Evolutionary conservation across 2,113 vertebrate species (phyloP).

Genomic region (Colistium nudipinnis): DNA sequence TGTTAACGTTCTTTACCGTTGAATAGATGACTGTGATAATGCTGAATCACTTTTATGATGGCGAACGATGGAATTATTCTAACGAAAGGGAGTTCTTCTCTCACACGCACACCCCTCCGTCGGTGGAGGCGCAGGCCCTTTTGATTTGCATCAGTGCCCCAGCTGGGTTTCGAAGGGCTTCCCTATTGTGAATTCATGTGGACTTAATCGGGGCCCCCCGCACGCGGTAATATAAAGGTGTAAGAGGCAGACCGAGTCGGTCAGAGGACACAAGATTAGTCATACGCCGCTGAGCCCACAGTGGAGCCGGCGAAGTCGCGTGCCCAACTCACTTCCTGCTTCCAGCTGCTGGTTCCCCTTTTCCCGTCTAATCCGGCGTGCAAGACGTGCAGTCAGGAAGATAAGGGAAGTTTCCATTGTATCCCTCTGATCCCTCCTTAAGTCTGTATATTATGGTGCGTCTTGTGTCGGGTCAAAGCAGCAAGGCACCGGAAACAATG

Average conservation of each 20-base stretch:
- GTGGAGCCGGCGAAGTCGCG: slow-evolving; percentile 22
- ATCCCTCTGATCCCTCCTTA: slow-evolving; percentile 51
- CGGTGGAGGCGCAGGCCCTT: slow-evolving; percentile 13
- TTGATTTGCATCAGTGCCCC: slow-evolving; percentile 51
- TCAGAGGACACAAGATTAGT: slow-evolving; percentile 71
- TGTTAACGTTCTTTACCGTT: not conserved
- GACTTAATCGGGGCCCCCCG: slow-evolving; percentile 69
- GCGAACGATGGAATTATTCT: not conserved
- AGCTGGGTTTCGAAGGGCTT: slow-evolving; percentile 59
- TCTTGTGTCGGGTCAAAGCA: slow-evolving; percentile 25
- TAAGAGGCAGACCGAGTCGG: slow-evolving; percentile 38
- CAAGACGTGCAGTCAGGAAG: slow-evolving; percentile 42
- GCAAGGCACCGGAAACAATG: slow-evolving; percentile 40
- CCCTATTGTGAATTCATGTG: slow-evolving; percentile 72
- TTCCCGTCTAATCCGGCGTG: slow-evolving; percentile 55
- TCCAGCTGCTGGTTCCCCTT: slow-evolving; percentile 58
- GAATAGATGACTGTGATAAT: not conserved
- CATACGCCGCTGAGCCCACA: slow-evolving; percentile 50
- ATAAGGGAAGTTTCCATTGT: slow-evolving; percentile 68
- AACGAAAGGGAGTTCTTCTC: not conserved
- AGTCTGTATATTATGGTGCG: slow-evolving; percentile 19
- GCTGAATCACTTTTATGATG: not conserved
- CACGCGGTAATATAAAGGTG: slow-evolving; percentile 49
- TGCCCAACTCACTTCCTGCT: slow-evolving; percentile 62
- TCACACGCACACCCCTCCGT: slow-evolving; percentile 29